phyloP scores from a whole-genome alignment of 2,113 vertebrate species.

The Mirza zaza region DNA sequence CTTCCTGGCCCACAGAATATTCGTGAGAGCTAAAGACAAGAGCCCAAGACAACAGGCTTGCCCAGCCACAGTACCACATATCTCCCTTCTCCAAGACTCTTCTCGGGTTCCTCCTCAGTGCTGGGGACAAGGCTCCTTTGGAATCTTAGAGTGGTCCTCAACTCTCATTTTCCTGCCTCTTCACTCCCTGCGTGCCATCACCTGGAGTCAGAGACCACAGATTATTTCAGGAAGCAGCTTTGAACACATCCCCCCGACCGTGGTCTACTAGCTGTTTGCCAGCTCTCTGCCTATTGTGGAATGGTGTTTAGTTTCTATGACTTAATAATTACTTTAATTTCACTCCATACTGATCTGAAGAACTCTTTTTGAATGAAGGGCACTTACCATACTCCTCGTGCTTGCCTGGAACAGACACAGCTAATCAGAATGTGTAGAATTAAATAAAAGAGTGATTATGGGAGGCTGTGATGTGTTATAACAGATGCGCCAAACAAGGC shows the following conservation, averaged over 20 bases:
- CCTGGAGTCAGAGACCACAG: not conserved
- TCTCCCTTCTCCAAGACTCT: not conserved
- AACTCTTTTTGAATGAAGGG: slow-evolving; percentile 76
- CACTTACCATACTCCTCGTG: slow-evolving; percentile 62
- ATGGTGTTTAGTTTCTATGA: slow-evolving; percentile 75
- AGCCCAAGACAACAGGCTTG: slow-evolving; percentile 45
- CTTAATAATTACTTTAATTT: slow-evolving; percentile 81
- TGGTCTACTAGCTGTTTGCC: slow-evolving; percentile 8
- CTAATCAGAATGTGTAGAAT: slow-evolving; percentile 73
- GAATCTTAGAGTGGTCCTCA: not conserved
- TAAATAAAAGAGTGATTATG: slow-evolving; percentile 81
- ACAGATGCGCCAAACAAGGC: slow-evolving; percentile 67
- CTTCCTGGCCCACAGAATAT: slow-evolving; percentile 78
- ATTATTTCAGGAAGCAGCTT: not conserved
- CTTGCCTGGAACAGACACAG: slow-evolving; percentile 70
- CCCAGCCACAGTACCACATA: not conserved
- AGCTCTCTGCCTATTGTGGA: slow-evolving; percentile 60
- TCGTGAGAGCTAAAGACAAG: slow-evolving; percentile 77
- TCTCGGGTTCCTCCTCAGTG: not conserved
- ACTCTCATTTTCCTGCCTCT: slow-evolving; percentile 35
- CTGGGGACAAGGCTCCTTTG: slow-evolving; percentile 43
- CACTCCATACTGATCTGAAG: slow-evolving; percentile 73
- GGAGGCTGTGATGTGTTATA: slow-evolving; percentile 73
- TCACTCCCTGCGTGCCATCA: not conserved
- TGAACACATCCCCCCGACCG: not conserved